These are phyloP conservation scores for Phaethon lepturus DNA, from an alignment of 2,113 vertebrate genomes.

Conservation along the genomic window DNA sequence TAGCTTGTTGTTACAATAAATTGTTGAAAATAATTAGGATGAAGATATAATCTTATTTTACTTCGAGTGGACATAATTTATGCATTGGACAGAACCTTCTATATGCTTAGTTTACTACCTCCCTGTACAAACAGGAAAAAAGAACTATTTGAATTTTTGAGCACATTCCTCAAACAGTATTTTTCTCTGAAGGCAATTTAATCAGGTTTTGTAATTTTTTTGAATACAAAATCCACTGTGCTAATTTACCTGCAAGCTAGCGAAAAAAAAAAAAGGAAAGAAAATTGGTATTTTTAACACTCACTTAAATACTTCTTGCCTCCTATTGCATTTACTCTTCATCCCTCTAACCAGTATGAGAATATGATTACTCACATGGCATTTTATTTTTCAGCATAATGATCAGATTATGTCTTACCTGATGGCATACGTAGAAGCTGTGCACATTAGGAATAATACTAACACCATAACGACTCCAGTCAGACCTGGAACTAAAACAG, in stretches of 20 bases:
- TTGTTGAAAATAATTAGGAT: not conserved
- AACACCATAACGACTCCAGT: conserved; percentile 93
- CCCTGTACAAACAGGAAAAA: not conserved
- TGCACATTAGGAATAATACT: conserved; percentile 93
- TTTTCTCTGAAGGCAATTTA: not conserved
- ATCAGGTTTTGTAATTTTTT: not conserved
- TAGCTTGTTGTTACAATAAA: not conserved
- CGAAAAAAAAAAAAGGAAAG: not conserved
- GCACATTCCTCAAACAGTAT: not conserved
- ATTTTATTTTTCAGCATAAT: not conserved
- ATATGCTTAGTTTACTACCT: not conserved
- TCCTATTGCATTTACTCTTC: not conserved
- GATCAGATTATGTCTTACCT: conserved; percentile 76
- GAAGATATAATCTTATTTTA: not conserved
- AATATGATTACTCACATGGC: not conserved
- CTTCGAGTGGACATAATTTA: not conserved
- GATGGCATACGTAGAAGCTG: conserved; percentile 90
- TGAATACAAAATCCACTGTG: not conserved
- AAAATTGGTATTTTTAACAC: not conserved
- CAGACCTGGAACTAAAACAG: conserved; percentile 87
- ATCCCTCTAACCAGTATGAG: not conserved
- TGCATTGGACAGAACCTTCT: not conserved
- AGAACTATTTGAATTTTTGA: not conserved
- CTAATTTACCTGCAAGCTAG: not conserved
- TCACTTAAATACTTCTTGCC: not conserved